Conservation (phyloP, 2,113 vertebrate genomes). For the Lota lota region DNA sequence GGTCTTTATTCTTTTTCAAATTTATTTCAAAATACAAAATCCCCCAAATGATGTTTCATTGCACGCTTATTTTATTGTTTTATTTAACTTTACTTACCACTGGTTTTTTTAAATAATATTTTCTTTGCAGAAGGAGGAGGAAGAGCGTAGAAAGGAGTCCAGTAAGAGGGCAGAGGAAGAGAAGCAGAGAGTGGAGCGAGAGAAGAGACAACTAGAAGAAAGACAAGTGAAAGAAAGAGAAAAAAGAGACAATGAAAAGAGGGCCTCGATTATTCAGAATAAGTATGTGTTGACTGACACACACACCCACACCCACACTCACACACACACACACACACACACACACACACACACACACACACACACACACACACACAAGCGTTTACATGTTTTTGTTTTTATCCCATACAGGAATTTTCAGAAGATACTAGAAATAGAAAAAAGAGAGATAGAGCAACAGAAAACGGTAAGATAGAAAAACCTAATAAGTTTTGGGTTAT, state of each 20-base stretch:
- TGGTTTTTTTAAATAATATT: neutral
- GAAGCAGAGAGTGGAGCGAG: constrained; percentile 69
- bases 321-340: neutral
- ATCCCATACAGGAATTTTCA: neutral
- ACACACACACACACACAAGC: neutral
- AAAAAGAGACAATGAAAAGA: neutral
- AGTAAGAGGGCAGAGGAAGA: constrained; percentile 66
- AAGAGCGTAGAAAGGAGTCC: constrained; percentile 77
- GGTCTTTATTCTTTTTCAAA: constrained; percentile 60
- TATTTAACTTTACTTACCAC: too few relatives aligned
- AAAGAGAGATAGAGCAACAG: too few relatives aligned
- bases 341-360: constrained; percentile 2
- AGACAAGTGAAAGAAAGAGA: constrained; percentile 59
- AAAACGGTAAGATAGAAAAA: neutral
- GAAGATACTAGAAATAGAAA: too few relatives aligned
- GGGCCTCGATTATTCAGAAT: constrained; percentile 59
- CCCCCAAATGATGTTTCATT: too few relatives aligned
- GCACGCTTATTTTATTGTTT: too few relatives aligned
- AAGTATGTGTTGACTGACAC: constrained; percentile 61
- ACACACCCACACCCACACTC: neutral
- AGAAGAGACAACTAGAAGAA: constrained; percentile 76
- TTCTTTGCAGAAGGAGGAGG: constrained; percentile 81
- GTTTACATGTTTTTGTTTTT: neutral
- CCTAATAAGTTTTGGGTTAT: neutral
- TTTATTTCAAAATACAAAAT: too few relatives aligned